Evolutionary conservation across 2,797 vertebrate genomes (phyloP).

Genomic region (Lacerta viridis): DNA sequence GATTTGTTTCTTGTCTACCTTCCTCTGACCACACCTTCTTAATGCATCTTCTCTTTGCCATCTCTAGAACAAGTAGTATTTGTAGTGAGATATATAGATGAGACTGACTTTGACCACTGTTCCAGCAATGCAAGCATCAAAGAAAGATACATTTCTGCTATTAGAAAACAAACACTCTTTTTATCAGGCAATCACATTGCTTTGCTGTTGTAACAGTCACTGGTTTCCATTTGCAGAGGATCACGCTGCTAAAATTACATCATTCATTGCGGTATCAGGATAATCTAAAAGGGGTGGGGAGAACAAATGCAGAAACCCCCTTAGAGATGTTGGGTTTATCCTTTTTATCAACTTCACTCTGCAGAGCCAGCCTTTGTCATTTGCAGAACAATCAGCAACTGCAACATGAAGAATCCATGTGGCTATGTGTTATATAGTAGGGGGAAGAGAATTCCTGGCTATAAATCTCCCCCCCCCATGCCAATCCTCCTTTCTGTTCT

Average conservation of each 20-base stretch:
- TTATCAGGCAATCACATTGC: not conserved
- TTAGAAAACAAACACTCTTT: not conserved
- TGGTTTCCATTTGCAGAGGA: not conserved
- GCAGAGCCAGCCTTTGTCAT: constrained; percentile 16
- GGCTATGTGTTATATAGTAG: constrained; percentile 56
- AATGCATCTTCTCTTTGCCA: not conserved
- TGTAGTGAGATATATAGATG: not conserved
- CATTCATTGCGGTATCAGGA: not conserved
- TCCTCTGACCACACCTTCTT: not conserved
- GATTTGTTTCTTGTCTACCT: not conserved
- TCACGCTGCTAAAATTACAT: constrained; percentile 6
- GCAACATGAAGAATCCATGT: constrained; percentile 31
- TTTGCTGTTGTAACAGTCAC: not conserved
- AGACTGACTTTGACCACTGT: not conserved
- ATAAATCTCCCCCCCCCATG: constrained; percentile 45
- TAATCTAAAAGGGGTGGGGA: constrained; percentile 7
- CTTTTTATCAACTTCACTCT: constrained; percentile 38
- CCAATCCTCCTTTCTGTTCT: constrained; percentile 55
- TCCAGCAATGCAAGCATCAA: not conserved
- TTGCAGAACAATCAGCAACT: constrained; percentile 26
- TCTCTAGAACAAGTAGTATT: not conserved
- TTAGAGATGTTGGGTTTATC: not conserved
- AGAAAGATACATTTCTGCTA: not conserved
- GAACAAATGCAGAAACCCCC: constrained; percentile 43
- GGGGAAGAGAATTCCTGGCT: constrained; percentile 45